phyloP scores from a whole-genome alignment of 2,888 invertebrate species.

The Chrysodeixis includens region DNA sequence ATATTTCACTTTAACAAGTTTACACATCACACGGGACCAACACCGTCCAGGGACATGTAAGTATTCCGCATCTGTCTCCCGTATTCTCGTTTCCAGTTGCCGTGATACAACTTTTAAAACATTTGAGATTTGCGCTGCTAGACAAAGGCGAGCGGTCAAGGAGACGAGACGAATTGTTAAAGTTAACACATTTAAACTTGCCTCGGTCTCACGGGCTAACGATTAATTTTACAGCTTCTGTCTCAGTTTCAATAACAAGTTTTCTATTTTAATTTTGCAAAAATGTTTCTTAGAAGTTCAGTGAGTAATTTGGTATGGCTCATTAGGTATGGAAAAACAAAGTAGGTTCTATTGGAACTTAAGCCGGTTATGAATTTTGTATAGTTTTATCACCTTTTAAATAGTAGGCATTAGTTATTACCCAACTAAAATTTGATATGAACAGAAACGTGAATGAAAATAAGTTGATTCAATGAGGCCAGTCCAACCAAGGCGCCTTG shows the following conservation, averaged over 20 bases:
- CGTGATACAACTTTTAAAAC: constrained; percentile 4
- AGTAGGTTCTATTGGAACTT: too few species aligned
- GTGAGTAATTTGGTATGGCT: too few species aligned
- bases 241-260: constrained; percentile 3
- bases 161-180: neutral
- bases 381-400: too few species aligned
- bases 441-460: neutral
- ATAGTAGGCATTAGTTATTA: too few species aligned
- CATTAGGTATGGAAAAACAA: too few species aligned
- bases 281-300: neutral
- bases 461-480: neutral
- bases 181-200: constrained; percentile 3
- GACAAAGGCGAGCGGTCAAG: neutral
- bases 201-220: constrained; percentile 1
- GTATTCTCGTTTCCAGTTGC: neutral
- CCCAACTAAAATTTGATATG: neutral
- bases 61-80: neutral
- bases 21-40: neutral
- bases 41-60: neutral
- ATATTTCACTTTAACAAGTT: neutral
- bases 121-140: neutral
- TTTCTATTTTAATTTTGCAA: neutral
- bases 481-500: neutral
- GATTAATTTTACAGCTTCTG: constrained; percentile 1
- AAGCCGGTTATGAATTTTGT: too few species aligned